These are phyloP conservation scores for Linurgus olivaceus DNA, from an alignment of 2,797 vertebrate genomes.

Conservation along the genomic window DNA sequence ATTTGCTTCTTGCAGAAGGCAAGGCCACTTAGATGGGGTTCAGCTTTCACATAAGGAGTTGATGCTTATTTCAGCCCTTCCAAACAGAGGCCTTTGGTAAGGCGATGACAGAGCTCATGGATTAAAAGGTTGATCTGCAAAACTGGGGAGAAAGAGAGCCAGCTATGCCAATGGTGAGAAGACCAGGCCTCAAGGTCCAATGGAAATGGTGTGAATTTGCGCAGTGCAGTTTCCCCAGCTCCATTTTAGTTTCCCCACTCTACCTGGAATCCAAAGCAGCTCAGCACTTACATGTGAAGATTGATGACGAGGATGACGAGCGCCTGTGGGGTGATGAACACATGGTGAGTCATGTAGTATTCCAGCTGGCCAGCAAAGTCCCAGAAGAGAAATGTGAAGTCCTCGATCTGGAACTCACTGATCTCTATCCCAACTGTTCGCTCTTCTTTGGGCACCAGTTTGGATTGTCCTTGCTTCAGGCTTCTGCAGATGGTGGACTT, in stretches of 20 bases:
- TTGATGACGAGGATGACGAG: constrained; percentile 77
- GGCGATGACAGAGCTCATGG: neutral
- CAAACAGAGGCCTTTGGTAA: neutral
- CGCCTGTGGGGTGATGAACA: constrained; percentile 80
- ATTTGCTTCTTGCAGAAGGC: neutral
- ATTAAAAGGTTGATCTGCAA: neutral
- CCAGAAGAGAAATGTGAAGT: constrained; percentile 80
- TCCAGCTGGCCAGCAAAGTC: constrained; percentile 83
- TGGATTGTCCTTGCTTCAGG: constrained; percentile 52
- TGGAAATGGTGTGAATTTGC: neutral
- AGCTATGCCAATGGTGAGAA: neutral
- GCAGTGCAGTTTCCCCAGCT: neutral
- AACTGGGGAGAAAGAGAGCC: neutral
- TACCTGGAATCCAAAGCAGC: neutral
- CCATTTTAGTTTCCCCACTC: neutral
- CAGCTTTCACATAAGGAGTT: neutral
- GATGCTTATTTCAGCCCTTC: neutral
- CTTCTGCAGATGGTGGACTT: constrained; percentile 81
- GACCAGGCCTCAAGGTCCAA: neutral
- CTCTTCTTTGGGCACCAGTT: constrained; percentile 63
- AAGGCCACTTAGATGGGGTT: neutral
- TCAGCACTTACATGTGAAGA: constrained; percentile 70
- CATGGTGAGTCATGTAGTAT: constrained; percentile 80
- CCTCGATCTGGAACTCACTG: constrained; percentile 63
- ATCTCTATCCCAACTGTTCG: constrained; percentile 79